Conservation (phyloP, 2,888 invertebrate genomes). For the Strigamia transsilvanica region DNA sequence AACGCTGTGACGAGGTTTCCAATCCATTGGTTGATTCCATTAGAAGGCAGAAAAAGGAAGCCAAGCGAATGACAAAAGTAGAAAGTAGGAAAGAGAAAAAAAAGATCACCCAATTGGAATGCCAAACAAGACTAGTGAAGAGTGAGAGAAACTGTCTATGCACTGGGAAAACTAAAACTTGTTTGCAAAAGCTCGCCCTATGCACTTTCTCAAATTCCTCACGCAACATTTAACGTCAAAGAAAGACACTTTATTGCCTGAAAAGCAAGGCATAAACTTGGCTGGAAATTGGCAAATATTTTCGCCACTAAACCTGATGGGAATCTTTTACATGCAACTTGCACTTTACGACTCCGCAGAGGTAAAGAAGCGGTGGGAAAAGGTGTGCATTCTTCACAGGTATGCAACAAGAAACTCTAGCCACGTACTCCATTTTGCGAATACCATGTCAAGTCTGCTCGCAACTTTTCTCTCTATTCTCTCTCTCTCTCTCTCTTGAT, state of each 20-base stretch:
- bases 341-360: slow-evolving; percentile 30
- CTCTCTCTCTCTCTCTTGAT: background rate
- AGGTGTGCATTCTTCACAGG: slow-evolving; percentile 26
- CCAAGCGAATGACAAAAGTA: slow-evolving; percentile 21
- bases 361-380: slow-evolving; percentile 30
- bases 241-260: slow-evolving; percentile 30
- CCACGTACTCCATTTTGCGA: slow-evolving; percentile 18
- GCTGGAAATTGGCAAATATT: slow-evolving; percentile 26
- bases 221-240: slow-evolving; percentile 30
- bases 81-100: background rate
- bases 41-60: slow-evolving; percentile 26
- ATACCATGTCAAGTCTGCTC: background rate
- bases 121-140: slow-evolving; percentile 30
- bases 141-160: slow-evolving; percentile 25
- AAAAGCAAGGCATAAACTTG: slow-evolving; percentile 30
- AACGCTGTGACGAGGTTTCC: slow-evolving; percentile 26
- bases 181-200: slow-evolving; percentile 30
- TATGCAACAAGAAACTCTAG: slow-evolving; percentile 21
- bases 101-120: slow-evolving; percentile 16
- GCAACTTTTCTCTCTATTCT: background rate
- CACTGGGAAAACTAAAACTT: slow-evolving; percentile 30
- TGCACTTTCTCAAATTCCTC: slow-evolving; percentile 30
- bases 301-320: slow-evolving; percentile 21
- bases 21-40: slow-evolving; percentile 23
- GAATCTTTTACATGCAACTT: slow-evolving; percentile 30